Percentiles rank a stretch among this genome's conserved stretches.
Conservation (phyloP, 2,113 vertebrate species). For the Panurus biarmicus region DNA sequence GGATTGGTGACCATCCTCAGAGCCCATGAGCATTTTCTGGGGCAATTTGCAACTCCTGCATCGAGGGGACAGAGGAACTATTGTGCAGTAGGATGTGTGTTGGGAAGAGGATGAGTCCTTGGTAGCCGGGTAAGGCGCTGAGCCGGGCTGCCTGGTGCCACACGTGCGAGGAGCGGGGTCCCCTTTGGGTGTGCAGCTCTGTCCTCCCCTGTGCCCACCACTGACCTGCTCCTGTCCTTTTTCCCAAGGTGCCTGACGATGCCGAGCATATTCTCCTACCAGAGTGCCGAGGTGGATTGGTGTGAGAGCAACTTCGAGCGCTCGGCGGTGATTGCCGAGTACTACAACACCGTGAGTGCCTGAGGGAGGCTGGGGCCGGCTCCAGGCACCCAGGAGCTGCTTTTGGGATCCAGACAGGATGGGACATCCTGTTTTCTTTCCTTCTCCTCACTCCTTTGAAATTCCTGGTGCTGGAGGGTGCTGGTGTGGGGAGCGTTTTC, state of each 20-base stretch:
- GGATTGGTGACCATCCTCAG: not conserved
- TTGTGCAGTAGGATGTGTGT: not conserved
- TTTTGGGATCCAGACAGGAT: not conserved
- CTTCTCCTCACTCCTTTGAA: not conserved
- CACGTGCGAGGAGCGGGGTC: not conserved
- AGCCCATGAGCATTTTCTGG: not conserved
- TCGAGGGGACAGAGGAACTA: not conserved
- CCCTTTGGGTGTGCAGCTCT: not conserved
- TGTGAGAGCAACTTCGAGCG: conserved; percentile 89
- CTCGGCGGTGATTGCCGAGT: conserved; percentile 84
- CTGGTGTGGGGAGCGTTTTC: not conserved
- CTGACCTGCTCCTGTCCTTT: not conserved
- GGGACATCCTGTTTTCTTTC: not conserved
- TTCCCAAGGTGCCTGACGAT: conserved; percentile 51
- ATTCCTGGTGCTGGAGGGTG: not conserved
- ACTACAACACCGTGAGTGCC: conserved; percentile 89
- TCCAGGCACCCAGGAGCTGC: not conserved
- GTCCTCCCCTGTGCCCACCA: not conserved
- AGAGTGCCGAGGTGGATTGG: conserved; percentile 95
- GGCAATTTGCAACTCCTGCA: not conserved
- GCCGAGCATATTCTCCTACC: conserved; percentile 81
- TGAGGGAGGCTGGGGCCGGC: not conserved
- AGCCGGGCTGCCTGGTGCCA: not conserved
- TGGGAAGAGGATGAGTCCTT: not conserved
- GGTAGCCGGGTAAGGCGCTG: not conserved